Conservation (phyloP, 2,113 vertebrate genomes). For the Poicephalus gulielmi region DNA sequence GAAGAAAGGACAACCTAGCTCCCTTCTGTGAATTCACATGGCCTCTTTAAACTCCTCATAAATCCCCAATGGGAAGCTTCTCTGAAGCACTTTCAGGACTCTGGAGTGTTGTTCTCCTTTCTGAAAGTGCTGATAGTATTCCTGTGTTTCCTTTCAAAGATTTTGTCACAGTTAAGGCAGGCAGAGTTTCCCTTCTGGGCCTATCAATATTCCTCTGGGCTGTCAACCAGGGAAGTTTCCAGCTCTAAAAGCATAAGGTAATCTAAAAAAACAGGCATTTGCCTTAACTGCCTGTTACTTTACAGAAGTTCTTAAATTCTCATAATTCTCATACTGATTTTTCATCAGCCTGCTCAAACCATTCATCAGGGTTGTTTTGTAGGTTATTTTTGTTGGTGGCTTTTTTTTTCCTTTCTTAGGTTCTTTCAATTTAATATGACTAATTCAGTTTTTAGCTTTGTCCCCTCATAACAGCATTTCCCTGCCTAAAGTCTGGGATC, state of each 20-base stretch:
- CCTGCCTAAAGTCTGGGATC: neutral
- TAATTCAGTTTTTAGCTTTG: neutral
- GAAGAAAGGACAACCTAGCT: neutral
- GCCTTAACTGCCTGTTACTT: neutral
- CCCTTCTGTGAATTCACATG: neutral
- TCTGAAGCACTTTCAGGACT: conserved; percentile 3
- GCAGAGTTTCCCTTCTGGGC: conserved; percentile 15
- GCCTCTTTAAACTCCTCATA: conserved; percentile 5
- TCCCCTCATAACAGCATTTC: neutral
- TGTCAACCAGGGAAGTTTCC: conserved; percentile 4
- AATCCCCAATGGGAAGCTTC: neutral
- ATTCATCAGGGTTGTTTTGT: neutral
- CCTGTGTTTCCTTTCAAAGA: conserved; percentile 4
- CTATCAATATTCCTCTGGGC: neutral
- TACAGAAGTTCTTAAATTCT: neutral
- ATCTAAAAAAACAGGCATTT: neutral
- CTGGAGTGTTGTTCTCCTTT: conserved; percentile 9
- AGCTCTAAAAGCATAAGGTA: neutral
- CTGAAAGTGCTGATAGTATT: conserved; percentile 26
- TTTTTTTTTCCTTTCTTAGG: neutral
- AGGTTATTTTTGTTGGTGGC: neutral
- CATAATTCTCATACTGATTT: neutral
- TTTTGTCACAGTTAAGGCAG: conserved; percentile 35
- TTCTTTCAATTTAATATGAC: neutral
- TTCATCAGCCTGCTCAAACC: neutral